These are phyloP conservation scores for Drosophila neocordata DNA, from an alignment of 1,140 invertebrate genomes.

Conservation along the genomic window DNA sequence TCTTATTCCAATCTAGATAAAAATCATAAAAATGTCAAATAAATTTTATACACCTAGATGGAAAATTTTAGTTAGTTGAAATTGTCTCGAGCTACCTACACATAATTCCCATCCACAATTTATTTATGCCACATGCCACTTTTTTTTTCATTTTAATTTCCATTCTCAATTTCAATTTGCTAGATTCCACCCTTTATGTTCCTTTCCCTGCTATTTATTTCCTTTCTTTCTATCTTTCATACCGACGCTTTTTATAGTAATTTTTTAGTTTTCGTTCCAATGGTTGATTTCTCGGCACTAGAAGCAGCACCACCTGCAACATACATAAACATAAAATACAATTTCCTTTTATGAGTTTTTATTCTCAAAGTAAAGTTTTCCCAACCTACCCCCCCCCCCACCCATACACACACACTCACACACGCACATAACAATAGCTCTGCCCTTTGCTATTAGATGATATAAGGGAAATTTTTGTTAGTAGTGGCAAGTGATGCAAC, in stretches of 20 bases:
- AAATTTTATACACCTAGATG: too few relatives aligned
- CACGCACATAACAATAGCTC: too few relatives aligned
- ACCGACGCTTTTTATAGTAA: too few relatives aligned
- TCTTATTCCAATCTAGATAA: too few relatives aligned
- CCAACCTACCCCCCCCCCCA: neutral
- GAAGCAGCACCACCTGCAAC: neutral
- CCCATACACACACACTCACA: slow-evolving; percentile 8
- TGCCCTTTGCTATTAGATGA: neutral
- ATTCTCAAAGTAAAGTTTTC: slow-evolving; percentile 22
- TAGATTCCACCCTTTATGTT: neutral
- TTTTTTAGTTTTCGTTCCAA: slow-evolving; percentile 56
- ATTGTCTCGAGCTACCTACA: too few relatives aligned
- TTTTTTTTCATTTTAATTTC: slow-evolving; percentile 37
- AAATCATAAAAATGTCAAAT: too few relatives aligned
- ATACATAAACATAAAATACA: slow-evolving; percentile 54
- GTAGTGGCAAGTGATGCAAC: slow-evolving; percentile 35
- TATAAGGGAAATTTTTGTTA: neutral
- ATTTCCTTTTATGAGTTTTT: slow-evolving; percentile 68
- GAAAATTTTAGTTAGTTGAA: too few relatives aligned
- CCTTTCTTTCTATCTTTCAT: neutral
- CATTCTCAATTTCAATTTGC: slow-evolving; percentile 24
- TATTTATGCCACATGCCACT: slow-evolving; percentile 41
- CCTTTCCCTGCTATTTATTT: neutral
- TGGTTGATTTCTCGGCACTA: slow-evolving; percentile 40
- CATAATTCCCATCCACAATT: neutral